These are phyloP conservation scores for Diprion similis DNA, from an alignment of 1,140 invertebrate genomes.

Conservation along the genomic window DNA sequence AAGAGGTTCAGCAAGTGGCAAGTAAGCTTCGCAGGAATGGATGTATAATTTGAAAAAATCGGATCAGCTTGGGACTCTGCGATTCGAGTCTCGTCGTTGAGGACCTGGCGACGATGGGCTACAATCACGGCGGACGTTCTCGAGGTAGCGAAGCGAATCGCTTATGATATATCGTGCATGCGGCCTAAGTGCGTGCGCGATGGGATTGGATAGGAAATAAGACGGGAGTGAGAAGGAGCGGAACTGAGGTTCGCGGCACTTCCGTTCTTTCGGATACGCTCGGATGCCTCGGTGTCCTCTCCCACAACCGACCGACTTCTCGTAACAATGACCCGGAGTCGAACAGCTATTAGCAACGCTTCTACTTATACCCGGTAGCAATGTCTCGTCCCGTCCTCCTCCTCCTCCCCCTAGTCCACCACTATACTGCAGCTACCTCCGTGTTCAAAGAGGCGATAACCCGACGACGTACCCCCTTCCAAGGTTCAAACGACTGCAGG, in stretches of 20 bases:
- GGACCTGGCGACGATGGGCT: not conserved
- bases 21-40: too few relatives aligned
- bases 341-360: slow-evolving; percentile 21
- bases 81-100: not conserved
- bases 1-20: too few relatives aligned
- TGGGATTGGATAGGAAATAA: slow-evolving; percentile 42
- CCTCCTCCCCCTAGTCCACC: not conserved
- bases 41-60: too few relatives aligned
- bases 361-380: slow-evolving; percentile 32
- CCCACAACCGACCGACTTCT: slow-evolving; percentile 39
- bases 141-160: not conserved
- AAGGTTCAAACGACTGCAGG: not conserved
- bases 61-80: too few relatives aligned
- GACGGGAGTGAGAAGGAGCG: slow-evolving; percentile 47
- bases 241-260: slow-evolving; percentile 57
- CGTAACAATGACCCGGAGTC: slow-evolving; percentile 22
- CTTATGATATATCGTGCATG: slow-evolving; percentile 14
- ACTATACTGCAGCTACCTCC: not conserved
- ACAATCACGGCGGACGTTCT: not conserved
- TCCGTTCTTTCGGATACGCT: slow-evolving; percentile 58
- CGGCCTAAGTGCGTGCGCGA: slow-evolving; percentile 14
- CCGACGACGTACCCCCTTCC: not conserved
- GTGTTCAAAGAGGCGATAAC: slow-evolving; percentile 5
- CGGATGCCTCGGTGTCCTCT: slow-evolving; percentile 51
- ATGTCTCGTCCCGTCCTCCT: slow-evolving; percentile 12